Conservation (phyloP, 2,888 invertebrate species). For the Papilio gigon region DNA sequence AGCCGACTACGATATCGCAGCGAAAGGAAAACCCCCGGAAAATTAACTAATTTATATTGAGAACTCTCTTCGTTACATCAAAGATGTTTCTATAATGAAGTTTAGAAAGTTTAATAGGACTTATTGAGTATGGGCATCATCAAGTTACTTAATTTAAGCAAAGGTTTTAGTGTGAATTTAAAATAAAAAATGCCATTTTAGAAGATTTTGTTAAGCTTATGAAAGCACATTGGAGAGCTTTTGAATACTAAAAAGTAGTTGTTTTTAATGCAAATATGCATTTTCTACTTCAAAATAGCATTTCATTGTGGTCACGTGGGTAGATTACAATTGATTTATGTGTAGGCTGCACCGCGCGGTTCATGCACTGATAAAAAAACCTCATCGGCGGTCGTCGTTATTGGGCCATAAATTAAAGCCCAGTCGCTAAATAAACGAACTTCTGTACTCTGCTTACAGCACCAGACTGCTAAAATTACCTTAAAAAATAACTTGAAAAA, state of each 20-base stretch:
- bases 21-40: constrained; percentile 42
- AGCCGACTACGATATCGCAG: constrained; percentile 30
- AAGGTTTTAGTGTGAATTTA: background rate
- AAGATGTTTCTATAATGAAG: constrained; percentile 21
- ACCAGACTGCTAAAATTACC: constrained; percentile 36
- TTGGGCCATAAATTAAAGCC: constrained; percentile 63
- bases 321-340: constrained; percentile 38
- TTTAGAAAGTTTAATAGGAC: constrained; percentile 27
- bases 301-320: constrained; percentile 15
- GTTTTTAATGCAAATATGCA: background rate
- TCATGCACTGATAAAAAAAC: constrained; percentile 49
- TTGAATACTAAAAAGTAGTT: no score
- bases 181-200: no score
- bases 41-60: constrained; percentile 43
- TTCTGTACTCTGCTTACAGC: constrained; percentile 24
- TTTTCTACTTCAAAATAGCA: background rate
- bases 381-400: constrained; percentile 54
- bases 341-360: constrained; percentile 28
- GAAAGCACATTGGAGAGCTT: no score
- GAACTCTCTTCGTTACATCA: constrained; percentile 28
- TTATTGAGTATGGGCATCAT: constrained; percentile 2
- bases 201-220: no score
- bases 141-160: background rate
- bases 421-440: constrained; percentile 56
- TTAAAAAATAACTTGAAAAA: background rate